Conservation (phyloP, 1,140 invertebrate genomes). For the Rhyacophila brunnea region DNA sequence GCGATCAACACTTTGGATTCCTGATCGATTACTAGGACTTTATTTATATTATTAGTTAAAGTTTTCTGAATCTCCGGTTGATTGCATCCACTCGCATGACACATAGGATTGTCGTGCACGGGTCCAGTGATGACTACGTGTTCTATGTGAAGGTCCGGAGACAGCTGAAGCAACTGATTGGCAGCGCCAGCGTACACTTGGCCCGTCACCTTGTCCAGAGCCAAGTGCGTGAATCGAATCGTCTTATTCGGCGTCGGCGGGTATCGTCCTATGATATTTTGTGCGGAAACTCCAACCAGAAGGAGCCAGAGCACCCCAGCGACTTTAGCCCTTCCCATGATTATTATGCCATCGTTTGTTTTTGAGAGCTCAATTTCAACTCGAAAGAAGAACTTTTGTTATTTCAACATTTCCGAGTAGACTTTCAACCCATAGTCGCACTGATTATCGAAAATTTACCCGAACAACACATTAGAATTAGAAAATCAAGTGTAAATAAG, state of each 20-base stretch:
- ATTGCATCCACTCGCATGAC: slow-evolving; percentile 80
- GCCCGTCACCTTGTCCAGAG: slow-evolving; percentile 56
- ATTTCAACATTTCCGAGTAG: neutral
- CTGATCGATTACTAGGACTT: slow-evolving; percentile 85
- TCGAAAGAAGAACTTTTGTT: neutral
- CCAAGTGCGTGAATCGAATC: slow-evolving; percentile 48
- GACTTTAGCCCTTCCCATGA: slow-evolving; percentile 20
- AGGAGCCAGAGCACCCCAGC: slow-evolving; percentile 23
- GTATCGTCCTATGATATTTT: slow-evolving; percentile 16
- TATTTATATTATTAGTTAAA: slow-evolving; percentile 84
- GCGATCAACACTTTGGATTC: slow-evolving; percentile 77
- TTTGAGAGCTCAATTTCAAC: slow-evolving; percentile 8
- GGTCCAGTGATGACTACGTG: slow-evolving; percentile 70
- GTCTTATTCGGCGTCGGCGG: slow-evolving; percentile 24
- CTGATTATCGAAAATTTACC: neutral
- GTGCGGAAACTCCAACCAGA: slow-evolving; percentile 13
- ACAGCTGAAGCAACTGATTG: slow-evolving; percentile 81
- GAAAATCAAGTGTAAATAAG: slow-evolving; percentile 8
- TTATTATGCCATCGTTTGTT: slow-evolving; percentile 24
- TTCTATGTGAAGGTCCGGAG: slow-evolving; percentile 69
- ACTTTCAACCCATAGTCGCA: slow-evolving; percentile 21
- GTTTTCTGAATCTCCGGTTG: slow-evolving; percentile 64
- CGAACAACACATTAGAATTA: neutral
- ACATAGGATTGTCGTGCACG: slow-evolving; percentile 79
- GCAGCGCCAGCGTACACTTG: slow-evolving; percentile 77